Conservation (phyloP, 2,888 invertebrate species). For the Eristalinus aeneus region DNA sequence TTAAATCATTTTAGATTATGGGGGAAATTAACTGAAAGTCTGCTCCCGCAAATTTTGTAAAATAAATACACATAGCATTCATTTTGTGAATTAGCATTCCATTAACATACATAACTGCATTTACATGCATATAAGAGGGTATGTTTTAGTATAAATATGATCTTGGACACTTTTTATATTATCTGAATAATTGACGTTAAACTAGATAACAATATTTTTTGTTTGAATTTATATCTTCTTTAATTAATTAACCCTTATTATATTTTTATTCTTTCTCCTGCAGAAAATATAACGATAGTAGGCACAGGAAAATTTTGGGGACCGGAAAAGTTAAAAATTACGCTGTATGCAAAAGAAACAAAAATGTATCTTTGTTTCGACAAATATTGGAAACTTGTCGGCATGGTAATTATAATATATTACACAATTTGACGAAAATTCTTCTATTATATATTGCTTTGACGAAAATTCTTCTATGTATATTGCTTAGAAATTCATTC, state of each 20-base stretch:
- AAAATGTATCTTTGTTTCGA: constrained; percentile 90
- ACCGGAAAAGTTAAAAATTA: constrained; percentile 79
- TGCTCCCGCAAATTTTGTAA: background rate
- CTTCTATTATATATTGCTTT: too few relatives aligned
- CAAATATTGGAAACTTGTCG: constrained; percentile 86
- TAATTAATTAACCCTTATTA: too few relatives aligned
- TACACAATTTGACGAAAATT: background rate
- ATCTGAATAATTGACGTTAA: too few relatives aligned
- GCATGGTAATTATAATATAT: constrained; percentile 82
- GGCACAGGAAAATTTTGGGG: constrained; percentile 79
- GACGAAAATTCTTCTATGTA: too few relatives aligned
- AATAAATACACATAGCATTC: constrained; percentile 30
- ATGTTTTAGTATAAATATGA: background rate
- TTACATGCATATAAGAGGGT: background rate
- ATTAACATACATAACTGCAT: background rate
- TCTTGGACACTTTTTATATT: too few relatives aligned
- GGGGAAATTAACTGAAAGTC: constrained; percentile 5
- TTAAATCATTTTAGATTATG: constrained; percentile 23
- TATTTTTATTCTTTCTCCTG: constrained; percentile 71
- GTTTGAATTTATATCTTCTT: too few relatives aligned
- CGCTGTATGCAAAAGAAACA: constrained; percentile 85
- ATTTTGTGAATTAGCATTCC: background rate
- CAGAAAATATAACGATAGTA: constrained; percentile 81
- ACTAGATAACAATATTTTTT: too few relatives aligned
- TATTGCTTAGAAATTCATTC: too few relatives aligned